A percentile compares a stretch with the other conserved stretches of the same genome.
phyloP scores from a whole-genome alignment of 2,888 invertebrate species.

The Octonoba sinensis region DNA sequence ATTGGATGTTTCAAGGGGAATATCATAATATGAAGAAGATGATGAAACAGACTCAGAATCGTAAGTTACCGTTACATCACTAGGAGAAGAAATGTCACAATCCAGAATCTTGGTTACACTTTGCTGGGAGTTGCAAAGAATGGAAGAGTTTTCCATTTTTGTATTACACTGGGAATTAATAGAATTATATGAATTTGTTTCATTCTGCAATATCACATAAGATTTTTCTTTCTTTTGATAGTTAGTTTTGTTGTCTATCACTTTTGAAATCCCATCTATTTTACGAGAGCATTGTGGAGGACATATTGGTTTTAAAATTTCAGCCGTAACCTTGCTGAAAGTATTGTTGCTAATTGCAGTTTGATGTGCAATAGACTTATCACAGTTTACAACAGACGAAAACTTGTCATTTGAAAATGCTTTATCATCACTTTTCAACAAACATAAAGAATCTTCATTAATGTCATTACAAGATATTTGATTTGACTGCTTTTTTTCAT shows the following conservation, averaged over 20 bases:
- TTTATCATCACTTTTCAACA: background rate
- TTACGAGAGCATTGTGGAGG: constrained; percentile 9
- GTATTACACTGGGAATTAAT: too few relatives aligned
- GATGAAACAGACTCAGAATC: too few relatives aligned
- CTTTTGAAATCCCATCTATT: constrained; percentile 2
- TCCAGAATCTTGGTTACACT: too few relatives aligned
- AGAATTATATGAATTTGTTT: too few relatives aligned
- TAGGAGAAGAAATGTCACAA: too few relatives aligned
- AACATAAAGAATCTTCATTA: constrained; percentile 16
- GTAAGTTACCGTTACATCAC: too few relatives aligned
- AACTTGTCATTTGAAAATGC: background rate
- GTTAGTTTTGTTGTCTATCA: constrained; percentile 30
- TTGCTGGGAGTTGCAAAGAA: too few relatives aligned
- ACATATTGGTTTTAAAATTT: constrained; percentile 11
- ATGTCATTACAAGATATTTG: background rate
- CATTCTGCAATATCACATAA: background rate
- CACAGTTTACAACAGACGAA: background rate
- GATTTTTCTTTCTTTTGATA: constrained; percentile 17
- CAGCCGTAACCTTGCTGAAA: constrained; percentile 25
- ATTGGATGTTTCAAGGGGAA: too few relatives aligned
- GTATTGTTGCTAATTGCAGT: constrained; percentile 12
- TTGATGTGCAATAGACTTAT: background rate
- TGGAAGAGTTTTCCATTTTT: too few relatives aligned
- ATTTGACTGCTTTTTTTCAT: background rate
- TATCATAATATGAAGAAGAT: too few relatives aligned